Evolutionary conservation across 2,888 invertebrate genomes (phyloP).

Genomic region (Scaptomyza flava): DNA sequence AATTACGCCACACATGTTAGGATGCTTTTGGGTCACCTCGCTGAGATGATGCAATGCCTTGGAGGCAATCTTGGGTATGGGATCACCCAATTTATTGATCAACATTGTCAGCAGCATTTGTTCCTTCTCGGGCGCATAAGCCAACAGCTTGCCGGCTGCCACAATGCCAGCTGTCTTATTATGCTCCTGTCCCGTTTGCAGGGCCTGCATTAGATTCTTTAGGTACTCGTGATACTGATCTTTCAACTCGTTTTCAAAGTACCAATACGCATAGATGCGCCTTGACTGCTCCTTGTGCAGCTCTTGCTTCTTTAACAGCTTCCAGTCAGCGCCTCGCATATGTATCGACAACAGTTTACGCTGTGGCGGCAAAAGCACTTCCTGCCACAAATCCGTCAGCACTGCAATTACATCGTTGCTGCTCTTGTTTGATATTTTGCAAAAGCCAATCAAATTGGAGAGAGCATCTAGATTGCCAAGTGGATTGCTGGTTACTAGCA

Average conservation of each 20-base stretch:
- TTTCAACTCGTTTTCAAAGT: slow-evolving; percentile 95
- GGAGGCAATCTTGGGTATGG: slow-evolving; percentile 91
- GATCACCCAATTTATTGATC: slow-evolving; percentile 98
- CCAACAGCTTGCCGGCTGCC: slow-evolving; percentile 77
- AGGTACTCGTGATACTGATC: slow-evolving; percentile 87
- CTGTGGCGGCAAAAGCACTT: slow-evolving; percentile 82
- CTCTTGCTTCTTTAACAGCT: slow-evolving; percentile 75
- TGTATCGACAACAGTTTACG: slow-evolving; percentile 82
- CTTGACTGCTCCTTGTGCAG: slow-evolving; percentile 87
- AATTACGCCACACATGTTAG: slow-evolving; percentile 96
- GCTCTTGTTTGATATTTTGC: slow-evolving; percentile 83
- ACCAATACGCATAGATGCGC: slow-evolving; percentile 91
- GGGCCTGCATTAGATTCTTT: slow-evolving; percentile 82
- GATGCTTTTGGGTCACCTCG: slow-evolving; percentile 92
- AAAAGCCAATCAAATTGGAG: slow-evolving; percentile 80
- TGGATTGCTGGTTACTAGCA: slow-evolving; percentile 84
- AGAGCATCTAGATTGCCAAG: slow-evolving; percentile 82
- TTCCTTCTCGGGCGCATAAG: slow-evolving; percentile 83
- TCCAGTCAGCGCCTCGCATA: slow-evolving; percentile 83
- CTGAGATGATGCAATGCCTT: slow-evolving; percentile 94
- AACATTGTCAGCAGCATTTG: slow-evolving; percentile 89
- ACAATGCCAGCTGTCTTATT: slow-evolving; percentile 81
- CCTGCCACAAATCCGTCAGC: slow-evolving; percentile 82
- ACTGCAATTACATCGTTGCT: slow-evolving; percentile 81
- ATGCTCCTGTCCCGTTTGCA: slow-evolving; percentile 83